A percentile compares a stretch with the other conserved stretches of the same genome.
These are phyloP conservation scores for Amniataba percoides DNA, from an alignment of 2,797 vertebrate species.

Conservation along the genomic window DNA sequence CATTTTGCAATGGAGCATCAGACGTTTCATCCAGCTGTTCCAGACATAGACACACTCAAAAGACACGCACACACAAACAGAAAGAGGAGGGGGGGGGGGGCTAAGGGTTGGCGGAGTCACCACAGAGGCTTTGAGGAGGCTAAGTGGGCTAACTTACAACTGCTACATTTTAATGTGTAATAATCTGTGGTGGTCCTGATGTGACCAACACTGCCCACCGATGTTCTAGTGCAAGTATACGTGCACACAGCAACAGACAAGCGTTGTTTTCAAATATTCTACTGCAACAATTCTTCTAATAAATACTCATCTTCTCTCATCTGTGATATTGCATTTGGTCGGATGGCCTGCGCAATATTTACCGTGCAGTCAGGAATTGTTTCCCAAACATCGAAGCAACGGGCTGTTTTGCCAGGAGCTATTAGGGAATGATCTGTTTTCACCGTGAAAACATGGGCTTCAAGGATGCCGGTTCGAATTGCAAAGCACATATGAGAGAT, in stretches of 20 bases:
- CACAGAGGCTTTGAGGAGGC: conserved; percentile 48
- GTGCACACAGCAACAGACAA: conserved; percentile 25
- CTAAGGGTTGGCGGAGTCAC: conserved; percentile 21
- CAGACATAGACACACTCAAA: conserved; percentile 40
- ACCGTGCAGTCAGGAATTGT: conserved; percentile 62
- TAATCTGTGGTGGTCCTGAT: conserved; percentile 45
- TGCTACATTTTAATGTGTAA: conserved; percentile 52
- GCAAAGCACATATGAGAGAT: conserved; percentile 50
- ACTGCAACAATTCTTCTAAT: conserved; percentile 54
- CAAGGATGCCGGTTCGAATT: conserved; percentile 62
- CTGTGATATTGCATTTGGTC: conserved; percentile 55
- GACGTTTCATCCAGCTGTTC: conserved; percentile 79
- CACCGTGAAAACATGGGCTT: conserved; percentile 51
- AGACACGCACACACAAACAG: conserved; percentile 31
- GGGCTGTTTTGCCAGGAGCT: conserved; percentile 65
- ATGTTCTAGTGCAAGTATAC: neutral
- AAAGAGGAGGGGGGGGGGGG: conserved; percentile 15
- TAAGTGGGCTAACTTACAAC: conserved; percentile 56
- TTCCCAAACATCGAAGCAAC: conserved; percentile 58
- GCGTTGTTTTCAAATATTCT: conserved; percentile 34
- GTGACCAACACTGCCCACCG: conserved; percentile 23
- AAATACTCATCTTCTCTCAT: conserved; percentile 30
- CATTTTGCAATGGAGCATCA: conserved; percentile 79
- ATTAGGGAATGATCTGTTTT: conserved; percentile 66
- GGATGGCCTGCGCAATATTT: conserved; percentile 63